phyloP scores from a whole-genome alignment of 2,888 invertebrate species.

The Baronia brevicornis region DNA sequence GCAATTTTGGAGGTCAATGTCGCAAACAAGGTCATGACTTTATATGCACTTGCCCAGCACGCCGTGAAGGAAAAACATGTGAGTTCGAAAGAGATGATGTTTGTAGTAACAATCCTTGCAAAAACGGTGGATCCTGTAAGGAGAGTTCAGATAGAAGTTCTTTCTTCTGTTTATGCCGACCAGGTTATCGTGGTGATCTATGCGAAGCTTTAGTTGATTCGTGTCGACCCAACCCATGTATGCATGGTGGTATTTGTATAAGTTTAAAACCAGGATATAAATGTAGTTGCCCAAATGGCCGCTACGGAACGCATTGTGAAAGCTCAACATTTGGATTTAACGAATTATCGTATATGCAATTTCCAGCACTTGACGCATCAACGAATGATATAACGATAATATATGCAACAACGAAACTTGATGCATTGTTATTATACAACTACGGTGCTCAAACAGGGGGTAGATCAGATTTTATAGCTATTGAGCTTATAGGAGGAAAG shows the following conservation, averaged over 20 bases:
- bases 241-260: conserved; percentile 91
- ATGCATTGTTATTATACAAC: conserved; percentile 92
- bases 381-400: conserved; percentile 94
- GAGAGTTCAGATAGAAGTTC: conserved; percentile 91
- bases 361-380: conserved; percentile 88
- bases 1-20: conserved; percentile 89
- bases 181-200: conserved; percentile 92
- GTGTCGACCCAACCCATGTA: conserved; percentile 94
- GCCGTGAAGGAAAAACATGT: conserved; percentile 88
- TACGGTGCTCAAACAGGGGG: conserved; percentile 92
- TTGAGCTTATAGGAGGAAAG: conserved; percentile 89
- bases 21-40: conserved; percentile 89
- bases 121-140: conserved; percentile 93
- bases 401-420: conserved; percentile 91
- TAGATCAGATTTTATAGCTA: conserved; percentile 92
- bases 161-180: conserved; percentile 93
- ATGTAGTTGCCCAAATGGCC: conserved; percentile 89
- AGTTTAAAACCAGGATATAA: conserved; percentile 91
- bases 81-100: conserved; percentile 89
- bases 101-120: conserved; percentile 90
- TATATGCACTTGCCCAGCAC: conserved; percentile 85
- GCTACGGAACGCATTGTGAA: conserved; percentile 94
- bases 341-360: conserved; percentile 92
- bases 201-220: conserved; percentile 93
- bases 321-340: conserved; percentile 92